Percentiles rank a stretch among this genome's conserved stretches.
Evolutionary conservation across 1,140 invertebrate genomes (phyloP).

Genomic region (Drosophila sproati): DNA sequence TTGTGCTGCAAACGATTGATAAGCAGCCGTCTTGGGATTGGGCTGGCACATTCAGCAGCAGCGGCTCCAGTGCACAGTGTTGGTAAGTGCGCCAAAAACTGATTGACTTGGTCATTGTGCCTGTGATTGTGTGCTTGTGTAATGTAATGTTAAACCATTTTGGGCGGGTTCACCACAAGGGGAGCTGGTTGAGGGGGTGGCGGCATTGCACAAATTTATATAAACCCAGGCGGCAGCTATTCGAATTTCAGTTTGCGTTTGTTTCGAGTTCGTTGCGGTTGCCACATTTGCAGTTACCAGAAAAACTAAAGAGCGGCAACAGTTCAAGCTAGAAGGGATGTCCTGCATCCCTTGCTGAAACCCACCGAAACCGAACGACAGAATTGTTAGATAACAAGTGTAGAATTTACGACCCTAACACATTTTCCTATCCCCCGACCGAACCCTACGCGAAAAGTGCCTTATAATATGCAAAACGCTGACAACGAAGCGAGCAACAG

Average conservation of each 20-base stretch:
- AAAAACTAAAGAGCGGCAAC: not conserved
- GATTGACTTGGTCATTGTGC: not conserved
- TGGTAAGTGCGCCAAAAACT: constrained; percentile 57
- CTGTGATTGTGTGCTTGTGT: constrained; percentile 8
- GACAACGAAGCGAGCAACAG: constrained; percentile 50
- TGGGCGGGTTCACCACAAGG: constrained; percentile 46
- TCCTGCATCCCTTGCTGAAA: too few species aligned
- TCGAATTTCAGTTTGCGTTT: constrained; percentile 66
- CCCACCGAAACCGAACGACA: too few species aligned
- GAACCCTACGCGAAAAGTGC: constrained; percentile 17
- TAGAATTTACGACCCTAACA: too few species aligned
- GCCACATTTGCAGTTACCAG: constrained; percentile 5
- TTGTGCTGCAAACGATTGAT: constrained; percentile 66
- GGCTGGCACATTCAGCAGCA: constrained; percentile 49
- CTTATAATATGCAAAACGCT: constrained; percentile 70
- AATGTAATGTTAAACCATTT: constrained; percentile 68
- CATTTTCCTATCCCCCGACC: not conserved
- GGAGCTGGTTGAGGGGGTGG: not conserved
- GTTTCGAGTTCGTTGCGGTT: constrained; percentile 59
- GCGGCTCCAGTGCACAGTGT: constrained; percentile 63
- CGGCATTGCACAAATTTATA: constrained; percentile 64
- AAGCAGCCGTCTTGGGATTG: constrained; percentile 44
- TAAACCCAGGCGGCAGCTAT: constrained; percentile 54
- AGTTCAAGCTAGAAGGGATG: not conserved
- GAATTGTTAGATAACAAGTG: too few species aligned